Percentiles rank a stretch among this genome's conserved stretches.
Evolutionary conservation across 1,140 invertebrate species (phyloP).

Genomic region (Heterodera carotae): DNA sequence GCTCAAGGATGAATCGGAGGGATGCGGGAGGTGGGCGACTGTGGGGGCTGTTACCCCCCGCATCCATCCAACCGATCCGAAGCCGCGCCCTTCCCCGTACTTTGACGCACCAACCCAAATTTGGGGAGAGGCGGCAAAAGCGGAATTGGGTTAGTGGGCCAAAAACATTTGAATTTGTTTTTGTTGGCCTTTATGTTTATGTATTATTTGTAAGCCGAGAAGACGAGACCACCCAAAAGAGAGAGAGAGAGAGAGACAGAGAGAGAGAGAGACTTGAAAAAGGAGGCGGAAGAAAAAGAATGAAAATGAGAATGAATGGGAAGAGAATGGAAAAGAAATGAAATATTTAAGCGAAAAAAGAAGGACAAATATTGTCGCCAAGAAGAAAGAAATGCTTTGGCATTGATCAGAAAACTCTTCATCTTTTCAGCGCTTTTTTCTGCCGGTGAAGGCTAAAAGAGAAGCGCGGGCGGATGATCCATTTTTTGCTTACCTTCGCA

Average conservation of each 20-base stretch:
- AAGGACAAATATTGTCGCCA: too few species aligned
- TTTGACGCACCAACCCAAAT: background rate
- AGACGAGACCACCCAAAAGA: background rate
- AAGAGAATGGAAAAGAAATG: too few species aligned
- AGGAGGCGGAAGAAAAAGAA: too few species aligned
- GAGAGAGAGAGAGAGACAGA: too few species aligned
- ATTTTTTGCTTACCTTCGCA: background rate
- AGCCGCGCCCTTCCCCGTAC: background rate
- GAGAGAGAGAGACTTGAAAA: too few species aligned
- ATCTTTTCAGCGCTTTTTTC: background rate
- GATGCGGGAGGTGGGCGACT: background rate
- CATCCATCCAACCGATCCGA: background rate
- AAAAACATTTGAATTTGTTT: background rate
- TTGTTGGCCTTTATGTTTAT: background rate
- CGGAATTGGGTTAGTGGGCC: background rate
- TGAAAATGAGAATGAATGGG: too few species aligned
- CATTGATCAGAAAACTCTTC: background rate
- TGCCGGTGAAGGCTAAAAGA: background rate
- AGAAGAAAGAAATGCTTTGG: too few species aligned
- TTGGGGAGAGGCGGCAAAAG: too few species aligned
- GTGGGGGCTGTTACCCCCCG: background rate
- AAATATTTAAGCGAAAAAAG: too few species aligned
- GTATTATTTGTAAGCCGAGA: background rate
- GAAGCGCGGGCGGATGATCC: background rate
- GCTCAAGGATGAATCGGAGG: background rate